Evolutionary conservation across 2,888 invertebrate species (phyloP).

Genomic region (Eumacrocentrus americanus): DNA sequence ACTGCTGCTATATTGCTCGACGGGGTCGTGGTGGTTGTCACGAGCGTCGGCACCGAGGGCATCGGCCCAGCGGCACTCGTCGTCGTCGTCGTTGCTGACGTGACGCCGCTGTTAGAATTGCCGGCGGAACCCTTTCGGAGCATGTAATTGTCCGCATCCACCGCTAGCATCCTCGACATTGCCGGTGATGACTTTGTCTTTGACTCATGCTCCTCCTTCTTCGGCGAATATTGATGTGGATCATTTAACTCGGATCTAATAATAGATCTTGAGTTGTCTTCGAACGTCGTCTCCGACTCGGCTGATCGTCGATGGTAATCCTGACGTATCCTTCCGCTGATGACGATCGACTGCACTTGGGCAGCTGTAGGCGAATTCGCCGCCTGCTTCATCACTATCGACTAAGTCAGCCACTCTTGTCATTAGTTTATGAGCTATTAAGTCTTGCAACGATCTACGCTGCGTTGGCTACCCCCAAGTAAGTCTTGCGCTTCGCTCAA

Average conservation of each 20-base stretch:
- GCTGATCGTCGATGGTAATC: conserved; percentile 28
- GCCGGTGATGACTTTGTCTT: conserved; percentile 47
- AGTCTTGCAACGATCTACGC: conserved; percentile 42
- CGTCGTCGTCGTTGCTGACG: conserved; percentile 22
- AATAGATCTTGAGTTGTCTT: conserved; percentile 19
- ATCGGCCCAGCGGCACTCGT: conserved; percentile 19
- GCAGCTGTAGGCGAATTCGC: conserved; percentile 36
- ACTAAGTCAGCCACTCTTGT: conserved; percentile 29
- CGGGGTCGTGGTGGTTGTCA: conserved; percentile 20
- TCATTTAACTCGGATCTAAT: conserved; percentile 14
- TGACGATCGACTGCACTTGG: conserved; percentile 39
- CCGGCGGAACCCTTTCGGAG: conserved; percentile 50
- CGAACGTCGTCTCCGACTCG: conserved; percentile 25
- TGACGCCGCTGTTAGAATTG: conserved; percentile 25
- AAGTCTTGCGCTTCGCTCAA: conserved; percentile 45
- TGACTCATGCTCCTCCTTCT: conserved; percentile 43
- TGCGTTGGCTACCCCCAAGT: conserved; percentile 38
- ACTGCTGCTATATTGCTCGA: conserved; percentile 19
- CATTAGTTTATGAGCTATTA: conserved; percentile 36
- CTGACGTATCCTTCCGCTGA: conserved; percentile 33
- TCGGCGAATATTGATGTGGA: conserved; percentile 32
- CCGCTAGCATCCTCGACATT: conserved; percentile 54
- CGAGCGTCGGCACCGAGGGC: conserved; percentile 19
- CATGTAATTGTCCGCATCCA: conserved; percentile 60
- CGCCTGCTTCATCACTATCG: conserved; percentile 41